Conservation (phyloP, 2,888 invertebrate species). For the Slavum lentiscoides region DNA sequence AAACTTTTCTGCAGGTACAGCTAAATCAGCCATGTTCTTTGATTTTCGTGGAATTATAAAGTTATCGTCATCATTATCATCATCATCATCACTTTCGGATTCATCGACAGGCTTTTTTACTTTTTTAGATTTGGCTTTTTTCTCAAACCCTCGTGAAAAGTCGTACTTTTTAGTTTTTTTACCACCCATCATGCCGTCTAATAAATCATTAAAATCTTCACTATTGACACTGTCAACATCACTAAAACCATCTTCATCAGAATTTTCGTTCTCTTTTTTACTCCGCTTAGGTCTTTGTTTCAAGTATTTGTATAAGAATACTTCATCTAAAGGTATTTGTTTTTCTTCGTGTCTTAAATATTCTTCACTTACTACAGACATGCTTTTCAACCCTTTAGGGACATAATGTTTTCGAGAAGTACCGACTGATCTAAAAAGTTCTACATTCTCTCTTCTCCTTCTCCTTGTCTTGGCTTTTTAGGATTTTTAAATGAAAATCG, state of each 20-base stretch:
- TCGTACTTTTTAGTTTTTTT: constrained; percentile 67
- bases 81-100: constrained; percentile 44
- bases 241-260: constrained; percentile 65
- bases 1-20: constrained; percentile 87
- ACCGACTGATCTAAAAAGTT: constrained; percentile 54
- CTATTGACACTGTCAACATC: constrained; percentile 75
- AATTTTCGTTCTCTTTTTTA: constrained; percentile 55
- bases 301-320: constrained; percentile 75
- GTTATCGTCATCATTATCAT: constrained; percentile 46
- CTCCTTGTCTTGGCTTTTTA: constrained; percentile 65
- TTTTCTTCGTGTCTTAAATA: constrained; percentile 71
- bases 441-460: constrained; percentile 59
- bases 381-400: constrained; percentile 71
- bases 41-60: constrained; percentile 34
- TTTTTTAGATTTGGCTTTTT: constrained; percentile 58
- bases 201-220: constrained; percentile 75
- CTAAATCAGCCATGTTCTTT: constrained; percentile 62
- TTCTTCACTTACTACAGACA: constrained; percentile 73
- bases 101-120: constrained; percentile 32
- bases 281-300: constrained; percentile 58
- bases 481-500: constrained; percentile 95
- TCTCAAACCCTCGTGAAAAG: constrained; percentile 62
- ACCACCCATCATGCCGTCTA: constrained; percentile 63
- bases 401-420: constrained; percentile 61
- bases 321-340: constrained; percentile 88